Evolutionary conservation across 2,797 vertebrate species (phyloP).

Genomic region (Odontamblyopus rebecca): DNA sequence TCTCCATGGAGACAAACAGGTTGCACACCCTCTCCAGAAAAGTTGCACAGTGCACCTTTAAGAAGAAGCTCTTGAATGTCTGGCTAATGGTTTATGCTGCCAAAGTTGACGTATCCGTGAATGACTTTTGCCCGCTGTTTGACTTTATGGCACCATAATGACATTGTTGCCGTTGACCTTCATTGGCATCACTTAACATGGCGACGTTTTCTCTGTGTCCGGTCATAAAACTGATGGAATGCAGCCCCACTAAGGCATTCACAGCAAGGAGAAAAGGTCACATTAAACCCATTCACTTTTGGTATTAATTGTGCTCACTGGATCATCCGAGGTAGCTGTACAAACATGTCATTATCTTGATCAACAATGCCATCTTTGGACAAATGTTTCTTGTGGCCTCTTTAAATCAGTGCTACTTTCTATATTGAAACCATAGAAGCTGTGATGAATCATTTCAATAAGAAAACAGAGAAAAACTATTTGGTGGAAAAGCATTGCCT

Average conservation of each 20-base stretch:
- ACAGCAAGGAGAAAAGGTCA: constrained; percentile 34
- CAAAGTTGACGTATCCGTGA: constrained; percentile 22
- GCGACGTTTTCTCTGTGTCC: constrained; percentile 27
- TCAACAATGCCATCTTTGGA: constrained; percentile 7
- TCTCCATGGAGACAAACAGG: too few species aligned
- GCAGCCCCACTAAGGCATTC: constrained; percentile 25
- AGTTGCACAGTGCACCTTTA: too few species aligned
- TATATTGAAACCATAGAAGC: not conserved
- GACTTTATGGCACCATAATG: constrained; percentile 48
- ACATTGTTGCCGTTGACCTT: constrained; percentile 33
- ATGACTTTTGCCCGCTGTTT: constrained; percentile 19
- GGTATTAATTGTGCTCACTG: constrained; percentile 15
- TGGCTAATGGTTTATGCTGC: constrained; percentile 33
- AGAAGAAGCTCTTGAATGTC: constrained; percentile 2
- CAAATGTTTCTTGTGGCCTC: constrained; percentile 2
- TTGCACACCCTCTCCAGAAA: too few species aligned
- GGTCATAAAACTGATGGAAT: constrained; percentile 36
- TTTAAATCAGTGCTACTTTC: not conserved
- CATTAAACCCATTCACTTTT: constrained; percentile 25
- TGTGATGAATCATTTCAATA: not conserved
- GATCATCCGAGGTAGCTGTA: not conserved
- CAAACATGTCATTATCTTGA: constrained; percentile 9
- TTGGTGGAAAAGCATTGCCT: not conserved
- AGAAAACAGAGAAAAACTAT: not conserved
- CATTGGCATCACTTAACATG: constrained; percentile 30